Conservation (phyloP, 92 coral and sea anemone species). For the Palythoa heliodiscus region DNA sequence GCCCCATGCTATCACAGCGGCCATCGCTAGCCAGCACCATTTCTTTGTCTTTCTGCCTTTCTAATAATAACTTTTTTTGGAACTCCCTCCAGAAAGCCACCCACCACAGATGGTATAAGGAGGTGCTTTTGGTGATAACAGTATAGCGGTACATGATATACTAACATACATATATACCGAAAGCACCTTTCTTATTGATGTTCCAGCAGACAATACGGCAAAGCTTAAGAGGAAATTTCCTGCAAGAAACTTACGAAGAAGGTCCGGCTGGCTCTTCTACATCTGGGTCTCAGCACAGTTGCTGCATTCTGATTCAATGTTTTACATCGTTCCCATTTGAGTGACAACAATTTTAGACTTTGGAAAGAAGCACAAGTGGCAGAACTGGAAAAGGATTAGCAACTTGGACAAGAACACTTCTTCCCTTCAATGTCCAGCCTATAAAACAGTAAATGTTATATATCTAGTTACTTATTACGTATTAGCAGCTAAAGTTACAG, state of each 20-base stretch:
- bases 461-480: no score
- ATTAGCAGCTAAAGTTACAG: no score
- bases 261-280: conserved; percentile 43
- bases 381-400: conserved; percentile 26
- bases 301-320: not conserved
- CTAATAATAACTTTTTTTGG: not conserved
- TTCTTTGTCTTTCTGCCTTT: not conserved
- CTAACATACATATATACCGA: conserved; percentile 27
- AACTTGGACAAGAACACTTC: conserved; percentile 26
- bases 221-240: conserved; percentile 37
- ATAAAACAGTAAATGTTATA: no score
- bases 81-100: not conserved
- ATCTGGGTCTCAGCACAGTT: conserved; percentile 15
- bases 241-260: conserved; percentile 40
- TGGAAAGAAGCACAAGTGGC: not conserved
- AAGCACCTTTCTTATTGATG: conserved; percentile 16
- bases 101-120: not conserved
- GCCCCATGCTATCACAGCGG: not conserved
- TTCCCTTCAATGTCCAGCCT: not conserved
- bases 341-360: not conserved
- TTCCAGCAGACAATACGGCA: conserved; percentile 36
- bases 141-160: not conserved
- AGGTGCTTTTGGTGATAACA: not conserved
- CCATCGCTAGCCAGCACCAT: not conserved
- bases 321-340: not conserved